phyloP scores from a whole-genome alignment of 2,797 vertebrate genomes.

The Lagodon rhomboides region DNA sequence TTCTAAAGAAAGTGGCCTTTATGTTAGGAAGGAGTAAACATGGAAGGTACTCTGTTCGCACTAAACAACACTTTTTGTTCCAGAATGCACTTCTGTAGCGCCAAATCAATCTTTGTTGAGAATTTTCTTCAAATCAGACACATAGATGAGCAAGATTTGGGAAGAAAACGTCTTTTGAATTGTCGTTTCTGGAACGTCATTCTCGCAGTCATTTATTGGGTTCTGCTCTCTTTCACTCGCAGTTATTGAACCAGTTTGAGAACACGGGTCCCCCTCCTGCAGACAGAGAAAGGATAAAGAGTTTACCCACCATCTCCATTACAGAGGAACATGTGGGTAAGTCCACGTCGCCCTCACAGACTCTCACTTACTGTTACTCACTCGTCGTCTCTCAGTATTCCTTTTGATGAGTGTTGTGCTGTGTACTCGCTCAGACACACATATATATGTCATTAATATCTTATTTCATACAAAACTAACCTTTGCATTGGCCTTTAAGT shows the following conservation, averaged over 20 bases:
- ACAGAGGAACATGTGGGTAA: slow-evolving; percentile 95
- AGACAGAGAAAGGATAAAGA: slow-evolving; percentile 95
- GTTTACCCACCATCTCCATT: slow-evolving; percentile 93
- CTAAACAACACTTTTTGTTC: neutral
- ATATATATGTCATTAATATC: neutral
- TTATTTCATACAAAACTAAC: neutral
- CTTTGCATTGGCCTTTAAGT: neutral
- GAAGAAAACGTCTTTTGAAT: neutral
- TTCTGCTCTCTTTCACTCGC: slow-evolving; percentile 30
- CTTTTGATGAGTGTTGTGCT: neutral
- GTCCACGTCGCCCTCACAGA: slow-evolving; percentile 53
- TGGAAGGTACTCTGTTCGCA: neutral
- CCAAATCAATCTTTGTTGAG: neutral
- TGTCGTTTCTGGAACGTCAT: neutral
- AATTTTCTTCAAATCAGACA: slow-evolving; percentile 3
- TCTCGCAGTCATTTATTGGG: neutral
- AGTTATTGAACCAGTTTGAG: slow-evolving; percentile 99
- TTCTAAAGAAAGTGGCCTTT: neutral
- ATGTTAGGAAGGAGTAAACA: neutral
- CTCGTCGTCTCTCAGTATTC: neutral
- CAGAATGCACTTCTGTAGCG: neutral
- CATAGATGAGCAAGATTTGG: neutral
- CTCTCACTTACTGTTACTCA: neutral
- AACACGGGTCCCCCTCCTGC: slow-evolving; percentile 98
- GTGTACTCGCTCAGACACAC: neutral